phyloP scores from a whole-genome alignment of 1,140 invertebrate genomes.

The Argopecten irradians region DNA sequence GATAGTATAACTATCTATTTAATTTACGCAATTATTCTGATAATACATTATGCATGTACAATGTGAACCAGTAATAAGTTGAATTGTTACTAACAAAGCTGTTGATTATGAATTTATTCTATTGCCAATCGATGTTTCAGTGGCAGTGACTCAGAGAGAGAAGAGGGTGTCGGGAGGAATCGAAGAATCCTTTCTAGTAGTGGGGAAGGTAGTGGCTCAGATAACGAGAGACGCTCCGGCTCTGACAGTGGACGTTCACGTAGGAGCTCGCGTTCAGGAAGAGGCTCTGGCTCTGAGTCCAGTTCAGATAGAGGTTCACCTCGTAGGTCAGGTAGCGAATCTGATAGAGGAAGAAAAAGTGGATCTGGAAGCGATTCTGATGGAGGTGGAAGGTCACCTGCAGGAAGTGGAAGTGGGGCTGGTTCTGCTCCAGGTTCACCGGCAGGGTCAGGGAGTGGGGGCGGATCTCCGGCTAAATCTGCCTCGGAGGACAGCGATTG shows the following conservation, averaged over 20 bases:
- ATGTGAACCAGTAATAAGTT: background rate
- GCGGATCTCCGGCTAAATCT: constrained; percentile 38
- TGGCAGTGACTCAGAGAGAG: constrained; percentile 78
- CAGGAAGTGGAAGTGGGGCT: constrained; percentile 37
- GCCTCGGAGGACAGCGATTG: background rate
- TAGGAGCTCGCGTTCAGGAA: constrained; percentile 53
- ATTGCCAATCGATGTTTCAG: no score
- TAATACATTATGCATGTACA: background rate
- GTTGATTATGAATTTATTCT: constrained; percentile 56
- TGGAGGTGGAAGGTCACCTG: constrained; percentile 34
- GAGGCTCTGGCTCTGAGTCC: constrained; percentile 62
- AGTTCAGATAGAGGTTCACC: constrained; percentile 66
- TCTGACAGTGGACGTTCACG: constrained; percentile 63
- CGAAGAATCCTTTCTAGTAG: constrained; percentile 75
- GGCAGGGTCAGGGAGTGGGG: constrained; percentile 49
- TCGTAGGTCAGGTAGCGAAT: constrained; percentile 74
- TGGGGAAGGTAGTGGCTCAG: constrained; percentile 54
- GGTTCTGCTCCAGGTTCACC: constrained; percentile 41
- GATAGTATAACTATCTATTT: constrained; percentile 10
- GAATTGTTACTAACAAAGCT: background rate
- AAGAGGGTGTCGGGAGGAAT: constrained; percentile 72
- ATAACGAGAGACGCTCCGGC: constrained; percentile 44
- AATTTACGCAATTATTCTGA: background rate
- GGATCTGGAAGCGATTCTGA: background rate
- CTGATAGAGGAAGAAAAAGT: constrained; percentile 44